Base-by-base conservation (phyloP, 2,797 vertebrate species). In the Poecilia picta region DNA sequence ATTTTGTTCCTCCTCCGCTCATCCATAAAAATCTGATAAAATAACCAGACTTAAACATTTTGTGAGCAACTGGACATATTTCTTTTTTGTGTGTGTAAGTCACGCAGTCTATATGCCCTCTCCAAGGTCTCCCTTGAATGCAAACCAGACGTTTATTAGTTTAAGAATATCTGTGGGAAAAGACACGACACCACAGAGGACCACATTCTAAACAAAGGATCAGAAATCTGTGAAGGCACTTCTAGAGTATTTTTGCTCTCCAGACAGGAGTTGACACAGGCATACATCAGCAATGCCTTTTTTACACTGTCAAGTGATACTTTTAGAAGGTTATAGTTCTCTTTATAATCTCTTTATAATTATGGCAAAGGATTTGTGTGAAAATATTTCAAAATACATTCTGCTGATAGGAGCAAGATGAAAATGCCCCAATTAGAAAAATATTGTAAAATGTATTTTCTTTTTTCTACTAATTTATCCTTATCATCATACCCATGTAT, bases 131-230 rank as follows among this genome's bases (percentile, higher is more conserved):
- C 33, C 76, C 75, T 59, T 88, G 72, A 93, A 85, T 89, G 86
- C 89, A 88, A 92, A 91, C 88, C 86, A 92, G 87, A 91, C 84
- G 49, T 82, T 91, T 92, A 88, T 92, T 90, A 84, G 88, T 89
- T 88, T 74, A 78, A 87, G 80, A 78, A 81, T 77, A 75, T 85
- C 49, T 81, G 89, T 86, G 91, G 84, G 84, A 83, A 88, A 85
- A 72, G 83, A 80, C 78, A 70, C 70, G 77, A 77, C 64, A 77
- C 80, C 74, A 72, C 70, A 80, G 77, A 89, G 78, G 83, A 86
- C 82, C 74, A 75, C 73, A 78, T 85, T 85, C 74, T 89, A 89
- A 91, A 90, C 87, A 89, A 90, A 84, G 81, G 75, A 74, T 82
- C 89, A 87, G 73, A 81, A 86, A 86, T 92, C 81, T 92, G 71